phyloP scores from a whole-genome alignment of 2,888 invertebrate genomes.

The Gonocerus acuteangulatus region DNA sequence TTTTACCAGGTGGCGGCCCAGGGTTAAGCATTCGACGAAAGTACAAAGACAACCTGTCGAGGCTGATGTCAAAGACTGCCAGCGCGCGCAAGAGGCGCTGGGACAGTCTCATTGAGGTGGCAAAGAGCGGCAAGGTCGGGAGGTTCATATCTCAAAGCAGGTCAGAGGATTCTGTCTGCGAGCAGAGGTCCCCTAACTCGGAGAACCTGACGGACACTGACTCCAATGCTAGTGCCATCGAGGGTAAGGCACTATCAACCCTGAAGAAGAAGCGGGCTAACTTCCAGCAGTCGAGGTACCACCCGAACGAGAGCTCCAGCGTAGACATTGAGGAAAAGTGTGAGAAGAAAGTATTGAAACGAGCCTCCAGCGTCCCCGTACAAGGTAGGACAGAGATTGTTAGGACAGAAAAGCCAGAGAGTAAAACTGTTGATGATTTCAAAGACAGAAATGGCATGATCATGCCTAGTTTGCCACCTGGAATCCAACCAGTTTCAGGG shows the following conservation, averaged over 20 bases:
- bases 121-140: slow-evolving; percentile 70
- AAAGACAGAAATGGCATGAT: slow-evolving; percentile 51
- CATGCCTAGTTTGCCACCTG: slow-evolving; percentile 59
- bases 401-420: slow-evolving; percentile 38
- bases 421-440: slow-evolving; percentile 37
- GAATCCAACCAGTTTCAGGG: slow-evolving; percentile 66
- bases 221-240: slow-evolving; percentile 54
- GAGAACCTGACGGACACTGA: slow-evolving; percentile 65
- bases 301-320: slow-evolving; percentile 36
- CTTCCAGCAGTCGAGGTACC: slow-evolving; percentile 59
- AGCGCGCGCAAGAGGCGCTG: slow-evolving; percentile 42
- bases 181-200: slow-evolving; percentile 50
- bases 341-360: slow-evolving; percentile 50
- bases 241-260: slow-evolving; percentile 55
- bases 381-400: slow-evolving; percentile 48
- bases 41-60: slow-evolving; percentile 37
- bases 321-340: slow-evolving; percentile 36
- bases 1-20: slow-evolving; percentile 33
- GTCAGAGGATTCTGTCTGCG: slow-evolving; percentile 76
- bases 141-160: slow-evolving; percentile 67
- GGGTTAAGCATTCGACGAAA: slow-evolving; percentile 36
- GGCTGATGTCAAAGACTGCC: slow-evolving; percentile 33
- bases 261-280: slow-evolving; percentile 73
- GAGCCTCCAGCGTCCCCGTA: slow-evolving; percentile 65
- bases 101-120: slow-evolving; percentile 74